These are phyloP conservation scores for Poliocrania exsul DNA, from an alignment of 2,797 vertebrate genomes.

Conservation along the genomic window DNA sequence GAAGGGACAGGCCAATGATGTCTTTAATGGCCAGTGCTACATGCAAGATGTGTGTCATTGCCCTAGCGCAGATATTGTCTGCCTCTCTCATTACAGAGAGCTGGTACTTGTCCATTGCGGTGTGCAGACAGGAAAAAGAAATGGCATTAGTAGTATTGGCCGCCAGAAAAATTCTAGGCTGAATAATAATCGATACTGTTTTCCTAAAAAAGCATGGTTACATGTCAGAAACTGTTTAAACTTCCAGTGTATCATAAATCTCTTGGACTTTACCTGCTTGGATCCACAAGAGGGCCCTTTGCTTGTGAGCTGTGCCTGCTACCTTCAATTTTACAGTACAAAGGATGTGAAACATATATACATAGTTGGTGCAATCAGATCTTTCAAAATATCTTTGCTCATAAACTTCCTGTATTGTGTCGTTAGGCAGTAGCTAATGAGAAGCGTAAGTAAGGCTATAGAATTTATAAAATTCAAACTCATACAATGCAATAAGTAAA, in stretches of 20 bases:
- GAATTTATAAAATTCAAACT: background rate
- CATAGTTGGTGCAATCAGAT: background rate
- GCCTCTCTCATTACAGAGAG: background rate
- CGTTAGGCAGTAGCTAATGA: background rate
- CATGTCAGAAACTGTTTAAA: background rate
- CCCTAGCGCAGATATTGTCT: rapidly evolving
- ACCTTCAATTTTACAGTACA: background rate
- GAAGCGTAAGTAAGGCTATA: background rate
- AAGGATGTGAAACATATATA: rapidly evolving
- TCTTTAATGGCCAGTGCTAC: background rate
- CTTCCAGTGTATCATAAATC: background rate
- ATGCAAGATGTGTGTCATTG: background rate
- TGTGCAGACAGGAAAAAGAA: background rate
- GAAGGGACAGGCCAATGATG: background rate
- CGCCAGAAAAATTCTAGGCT: background rate
- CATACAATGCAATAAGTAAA: background rate
- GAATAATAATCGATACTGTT: background rate
- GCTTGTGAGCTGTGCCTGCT: background rate
- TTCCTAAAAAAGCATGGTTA: background rate
- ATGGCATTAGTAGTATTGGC: background rate
- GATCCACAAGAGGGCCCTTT: conserved; percentile 76
- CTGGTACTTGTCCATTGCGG: background rate
- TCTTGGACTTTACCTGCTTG: background rate
- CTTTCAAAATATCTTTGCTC: background rate
- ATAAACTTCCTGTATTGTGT: background rate